These are phyloP conservation scores for Sarcophaga bullata DNA, from an alignment of 1,140 invertebrate species.

Conservation along the genomic window DNA sequence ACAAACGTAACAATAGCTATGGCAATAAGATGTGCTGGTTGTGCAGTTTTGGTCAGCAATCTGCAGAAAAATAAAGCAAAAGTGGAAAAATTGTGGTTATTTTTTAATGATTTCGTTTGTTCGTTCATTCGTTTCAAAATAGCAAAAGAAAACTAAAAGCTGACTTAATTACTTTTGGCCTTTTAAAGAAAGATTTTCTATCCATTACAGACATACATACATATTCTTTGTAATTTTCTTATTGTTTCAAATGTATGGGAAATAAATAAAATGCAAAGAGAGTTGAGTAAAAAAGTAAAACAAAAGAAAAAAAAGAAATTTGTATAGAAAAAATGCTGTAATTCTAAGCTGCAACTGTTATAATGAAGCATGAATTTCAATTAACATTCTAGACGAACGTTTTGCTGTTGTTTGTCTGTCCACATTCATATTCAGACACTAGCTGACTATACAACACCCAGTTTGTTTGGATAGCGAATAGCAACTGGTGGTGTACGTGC, in stretches of 20 bases:
- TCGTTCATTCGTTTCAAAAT: too few species aligned
- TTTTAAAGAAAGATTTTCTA: too few species aligned
- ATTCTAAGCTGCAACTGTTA: not conserved
- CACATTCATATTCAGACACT: constrained; percentile 7
- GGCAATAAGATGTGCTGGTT: constrained; percentile 79
- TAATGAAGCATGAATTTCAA: constrained; percentile 15
- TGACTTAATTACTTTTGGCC: not conserved
- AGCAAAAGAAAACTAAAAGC: not conserved
- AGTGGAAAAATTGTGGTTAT: not conserved
- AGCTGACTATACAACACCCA: not conserved
- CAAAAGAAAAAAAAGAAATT: not conserved
- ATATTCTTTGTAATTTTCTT: not conserved
- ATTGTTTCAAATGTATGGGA: not conserved
- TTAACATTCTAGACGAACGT: constrained; percentile 1
- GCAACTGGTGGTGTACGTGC: constrained; percentile 61
- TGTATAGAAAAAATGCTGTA: not conserved
- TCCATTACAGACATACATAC: not conserved
- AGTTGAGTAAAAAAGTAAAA: not conserved
- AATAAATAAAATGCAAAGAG: not conserved
- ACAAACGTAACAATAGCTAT: constrained; percentile 73
- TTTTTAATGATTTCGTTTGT: not conserved
- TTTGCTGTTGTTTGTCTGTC: not conserved
- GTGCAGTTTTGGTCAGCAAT: constrained; percentile 75
- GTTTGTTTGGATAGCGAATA: constrained; percentile 41
- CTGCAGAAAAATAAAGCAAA: constrained; percentile 66